Conservation (phyloP, 1,140 invertebrate genomes). For the Rhopalosiphum padi region DNA sequence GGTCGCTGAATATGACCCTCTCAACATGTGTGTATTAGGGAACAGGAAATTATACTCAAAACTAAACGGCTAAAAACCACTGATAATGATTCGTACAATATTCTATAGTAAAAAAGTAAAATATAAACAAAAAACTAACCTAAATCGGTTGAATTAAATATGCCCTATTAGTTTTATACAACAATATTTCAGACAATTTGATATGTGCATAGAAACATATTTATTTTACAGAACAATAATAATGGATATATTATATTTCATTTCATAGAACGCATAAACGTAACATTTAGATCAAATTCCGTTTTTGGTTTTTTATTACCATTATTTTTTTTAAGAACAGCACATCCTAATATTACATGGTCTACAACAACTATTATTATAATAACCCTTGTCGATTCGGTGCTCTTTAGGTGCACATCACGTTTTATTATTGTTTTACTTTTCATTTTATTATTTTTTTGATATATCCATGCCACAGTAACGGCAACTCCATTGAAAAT, state of each 20-base stretch:
- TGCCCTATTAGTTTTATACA: neutral
- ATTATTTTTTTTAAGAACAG: neutral
- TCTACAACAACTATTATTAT: neutral
- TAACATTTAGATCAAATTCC: neutral
- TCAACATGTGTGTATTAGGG: neutral
- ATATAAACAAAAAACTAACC: neutral
- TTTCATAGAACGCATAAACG: neutral
- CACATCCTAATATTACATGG: neutral
- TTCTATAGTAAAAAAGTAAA: neutral
- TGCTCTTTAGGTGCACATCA: neutral
- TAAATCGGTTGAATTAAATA: neutral
- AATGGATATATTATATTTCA: neutral
- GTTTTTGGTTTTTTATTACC: neutral
- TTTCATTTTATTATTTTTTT: neutral
- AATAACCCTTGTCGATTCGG: neutral
- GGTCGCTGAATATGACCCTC: slow-evolving; percentile 1
- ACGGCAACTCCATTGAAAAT: neutral
- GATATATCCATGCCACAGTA: neutral
- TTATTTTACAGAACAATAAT: neutral
- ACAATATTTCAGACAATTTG: neutral
- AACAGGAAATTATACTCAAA: slow-evolving; percentile 19
- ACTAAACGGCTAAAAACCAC: neutral
- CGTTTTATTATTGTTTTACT: slow-evolving; percentile 20
- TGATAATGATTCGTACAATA: neutral
- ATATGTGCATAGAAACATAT: neutral